Evolutionary conservation across 2,113 vertebrate genomes (phyloP).

Genomic region (Lagopus muta): DNA sequence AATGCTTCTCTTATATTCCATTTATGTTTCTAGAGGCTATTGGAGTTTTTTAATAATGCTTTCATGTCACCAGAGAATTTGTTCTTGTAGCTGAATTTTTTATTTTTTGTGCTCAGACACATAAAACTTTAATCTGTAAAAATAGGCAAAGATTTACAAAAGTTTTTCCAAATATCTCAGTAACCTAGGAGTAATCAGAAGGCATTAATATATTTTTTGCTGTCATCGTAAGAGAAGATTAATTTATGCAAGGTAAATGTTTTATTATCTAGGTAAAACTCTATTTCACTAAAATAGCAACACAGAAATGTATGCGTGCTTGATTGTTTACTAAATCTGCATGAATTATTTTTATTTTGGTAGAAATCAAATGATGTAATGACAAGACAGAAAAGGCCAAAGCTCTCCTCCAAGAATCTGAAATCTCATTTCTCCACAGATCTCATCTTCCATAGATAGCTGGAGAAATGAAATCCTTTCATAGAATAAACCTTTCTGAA

Average conservation of each 20-base stretch:
- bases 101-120: neutral
- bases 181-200: neutral
- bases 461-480: neutral
- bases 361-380: fast-evolving
- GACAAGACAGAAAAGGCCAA: neutral
- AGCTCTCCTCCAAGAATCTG: neutral
- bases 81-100: constrained; percentile 10
- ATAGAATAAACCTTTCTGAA: neutral
- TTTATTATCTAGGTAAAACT: neutral
- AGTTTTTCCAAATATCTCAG: neutral
- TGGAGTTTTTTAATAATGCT: neutral
- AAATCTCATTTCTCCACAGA: neutral
- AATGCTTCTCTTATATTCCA: constrained; percentile 14
- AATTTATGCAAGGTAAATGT: neutral
- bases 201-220: neutral
- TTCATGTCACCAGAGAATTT: constrained; percentile 25
- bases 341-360: neutral
- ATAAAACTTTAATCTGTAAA: neutral
- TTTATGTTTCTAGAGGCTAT: constrained; percentile 32
- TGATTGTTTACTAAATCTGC: neutral
- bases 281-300: neutral
- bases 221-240: neutral
- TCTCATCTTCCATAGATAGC: neutral
- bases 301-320: fast-evolving
- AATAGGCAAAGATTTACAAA: neutral